Base-by-base conservation (phyloP, 2,113 vertebrate species). In the Uropsilus gracilis region DNA sequence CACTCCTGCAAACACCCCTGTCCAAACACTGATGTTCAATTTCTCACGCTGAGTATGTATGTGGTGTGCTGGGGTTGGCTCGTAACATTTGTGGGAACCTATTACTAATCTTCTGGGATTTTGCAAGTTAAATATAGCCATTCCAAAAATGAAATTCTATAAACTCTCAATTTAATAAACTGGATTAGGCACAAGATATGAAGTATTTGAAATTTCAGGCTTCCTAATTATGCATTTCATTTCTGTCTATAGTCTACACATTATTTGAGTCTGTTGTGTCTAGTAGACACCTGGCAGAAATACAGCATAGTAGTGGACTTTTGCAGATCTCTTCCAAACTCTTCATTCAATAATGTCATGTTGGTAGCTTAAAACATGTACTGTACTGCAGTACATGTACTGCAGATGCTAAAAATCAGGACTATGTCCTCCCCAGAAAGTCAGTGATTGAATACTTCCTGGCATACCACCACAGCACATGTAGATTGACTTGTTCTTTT, bases 381-480 rank as follows among this genome's bases (percentile, higher is more conserved):
- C n/a, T n/a, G n/a, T n/a, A n/a, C n/a, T n/a, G n/a, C n/a, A n/a
- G n/a, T n/a, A n/a, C n/a, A n/a, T n/a, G n/a, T n/a, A n/a, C n/a
- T n/a, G 11, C 66, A 57, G 20, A n/a, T 0, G 0, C 37, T n/a
- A 39, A 37, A 32, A 32, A 11, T 39, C 30, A 46, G 44, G 18
- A 6, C 89, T n/a, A 32, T 71, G 37, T 83, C 20, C 28, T 63
- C 24, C 61, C 24, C 20, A 32, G 44, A 69, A 44, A 64, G 44
- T 63, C 8, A 8, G 26, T 2, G 22, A 37, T 77, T 55, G n/a
- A 89, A 17, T n/a, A 44, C 26, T 26, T 37, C 34, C 16, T 12
- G 18, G 3, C 8, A 9, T 3, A 8, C 34, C 34, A 11, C 32
- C 0, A 0, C 8, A 8, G 9, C 5, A 22, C 1, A 7, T 5